phyloP scores from a whole-genome alignment of 2,797 vertebrate species.

The Dicrostonyx torquatus region DNA sequence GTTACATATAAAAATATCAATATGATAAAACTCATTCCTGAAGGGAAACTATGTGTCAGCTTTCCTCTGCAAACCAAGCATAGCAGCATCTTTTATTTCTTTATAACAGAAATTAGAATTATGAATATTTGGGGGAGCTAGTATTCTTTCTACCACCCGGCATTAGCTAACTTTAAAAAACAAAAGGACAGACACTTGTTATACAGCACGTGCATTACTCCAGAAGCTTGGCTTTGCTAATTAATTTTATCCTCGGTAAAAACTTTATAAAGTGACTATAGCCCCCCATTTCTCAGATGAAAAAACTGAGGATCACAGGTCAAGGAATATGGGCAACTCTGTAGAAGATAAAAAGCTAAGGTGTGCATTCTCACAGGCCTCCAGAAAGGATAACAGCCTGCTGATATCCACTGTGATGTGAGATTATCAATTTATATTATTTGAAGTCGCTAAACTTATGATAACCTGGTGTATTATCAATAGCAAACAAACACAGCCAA shows the following conservation, averaged over 20 bases:
- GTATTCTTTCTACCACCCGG: neutral
- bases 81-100: neutral
- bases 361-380: neutral
- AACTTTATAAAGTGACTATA: neutral
- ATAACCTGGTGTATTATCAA: neutral
- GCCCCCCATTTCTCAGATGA: slow-evolving; percentile 6
- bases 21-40: neutral
- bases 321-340: neutral
- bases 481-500: neutral
- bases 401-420: neutral
- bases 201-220: neutral
- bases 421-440: neutral
- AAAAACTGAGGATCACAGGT: neutral
- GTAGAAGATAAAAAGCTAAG: slow-evolving; percentile 20
- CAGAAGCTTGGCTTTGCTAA: neutral
- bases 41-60: neutral
- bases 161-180: slow-evolving; percentile 8
- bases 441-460: neutral
- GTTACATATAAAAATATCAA: neutral
- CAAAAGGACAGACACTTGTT: neutral
- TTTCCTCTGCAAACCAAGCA: neutral
- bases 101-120: neutral
- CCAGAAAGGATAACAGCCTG: neutral
- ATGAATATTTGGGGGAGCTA: neutral
- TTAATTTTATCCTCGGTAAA: neutral